A percentile compares a stretch with the other conserved stretches of the same genome.
Evolutionary conservation across 2,888 invertebrate species (phyloP).

Genomic region (Tiphia femorata): DNA sequence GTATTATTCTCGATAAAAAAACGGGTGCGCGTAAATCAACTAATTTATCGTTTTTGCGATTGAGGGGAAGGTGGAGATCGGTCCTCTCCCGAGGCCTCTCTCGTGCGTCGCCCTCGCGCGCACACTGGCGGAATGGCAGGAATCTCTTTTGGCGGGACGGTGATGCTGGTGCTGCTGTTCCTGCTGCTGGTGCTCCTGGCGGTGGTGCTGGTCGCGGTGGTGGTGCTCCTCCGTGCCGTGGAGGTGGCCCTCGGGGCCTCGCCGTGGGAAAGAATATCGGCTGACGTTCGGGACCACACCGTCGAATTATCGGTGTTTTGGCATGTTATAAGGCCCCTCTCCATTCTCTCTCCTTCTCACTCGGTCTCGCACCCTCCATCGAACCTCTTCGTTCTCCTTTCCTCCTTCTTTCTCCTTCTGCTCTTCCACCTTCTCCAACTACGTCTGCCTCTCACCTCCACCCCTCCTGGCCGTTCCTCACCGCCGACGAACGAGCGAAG

Average conservation of each 20-base stretch:
- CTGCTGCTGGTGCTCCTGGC: constrained; percentile 28
- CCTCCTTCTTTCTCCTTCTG: not conserved
- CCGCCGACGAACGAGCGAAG: constrained; percentile 33
- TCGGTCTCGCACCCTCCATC: not conserved
- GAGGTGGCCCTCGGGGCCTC: constrained; percentile 22
- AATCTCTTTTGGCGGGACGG: constrained; percentile 62
- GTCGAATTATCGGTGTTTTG: constrained; percentile 69
- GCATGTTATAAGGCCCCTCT: constrained; percentile 62
- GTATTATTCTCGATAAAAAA: constrained; percentile 47
- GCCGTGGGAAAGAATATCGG: constrained; percentile 66
- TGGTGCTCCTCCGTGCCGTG: constrained; percentile 18
- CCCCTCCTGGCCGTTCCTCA: constrained; percentile 5
- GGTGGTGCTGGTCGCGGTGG: constrained; percentile 32
- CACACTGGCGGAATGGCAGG: constrained; percentile 60
- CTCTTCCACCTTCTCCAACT: not conserved
- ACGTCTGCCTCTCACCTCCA: not conserved
- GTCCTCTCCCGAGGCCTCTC: constrained; percentile 1
- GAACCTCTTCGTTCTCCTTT: not conserved
- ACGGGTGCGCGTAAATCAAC: constrained; percentile 63
- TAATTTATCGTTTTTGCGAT: constrained; percentile 67
- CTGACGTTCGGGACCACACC: constrained; percentile 65
- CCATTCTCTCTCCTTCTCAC: constrained; percentile 3
- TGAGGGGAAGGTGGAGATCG: constrained; percentile 50
- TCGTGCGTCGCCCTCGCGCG: constrained; percentile 22
- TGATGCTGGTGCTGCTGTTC: too few relatives aligned